Percentiles rank a stretch among this genome's conserved stretches.
These are phyloP conservation scores for Aythya baeri DNA, from an alignment of 2,113 vertebrate species.

Conservation along the genomic window DNA sequence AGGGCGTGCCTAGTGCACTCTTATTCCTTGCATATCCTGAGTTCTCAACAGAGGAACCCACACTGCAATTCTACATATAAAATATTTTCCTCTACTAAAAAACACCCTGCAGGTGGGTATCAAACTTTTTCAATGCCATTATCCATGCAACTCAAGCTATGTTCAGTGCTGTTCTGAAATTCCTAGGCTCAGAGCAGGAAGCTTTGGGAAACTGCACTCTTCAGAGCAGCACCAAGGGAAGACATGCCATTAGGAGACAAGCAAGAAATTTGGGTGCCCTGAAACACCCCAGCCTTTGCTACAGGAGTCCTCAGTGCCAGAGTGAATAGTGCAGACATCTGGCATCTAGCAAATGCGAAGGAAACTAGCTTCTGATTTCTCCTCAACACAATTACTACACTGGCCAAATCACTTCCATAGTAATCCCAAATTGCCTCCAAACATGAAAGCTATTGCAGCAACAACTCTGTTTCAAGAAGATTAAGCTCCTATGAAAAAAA, in stretches of 20 bases:
- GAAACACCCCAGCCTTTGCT: neutral
- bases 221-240: accelerated
- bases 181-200: neutral
- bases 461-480: neutral
- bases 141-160: neutral
- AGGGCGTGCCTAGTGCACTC: neutral
- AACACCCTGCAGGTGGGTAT: neutral
- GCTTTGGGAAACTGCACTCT: neutral
- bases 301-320: neutral
- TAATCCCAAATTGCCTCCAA: neutral
- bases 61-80: neutral
- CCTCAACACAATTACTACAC: neutral
- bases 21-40: accelerated
- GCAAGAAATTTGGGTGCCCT: neutral
- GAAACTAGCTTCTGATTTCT: neutral
- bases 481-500: neutral
- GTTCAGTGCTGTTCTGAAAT: neutral
- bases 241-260: neutral
- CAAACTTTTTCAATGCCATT: neutral
- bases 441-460: neutral
- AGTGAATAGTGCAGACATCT: neutral
- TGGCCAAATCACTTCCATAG: neutral
- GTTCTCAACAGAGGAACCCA: neutral
- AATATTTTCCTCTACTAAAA: neutral
- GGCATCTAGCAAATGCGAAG: neutral